phyloP scores from a whole-genome alignment of 2,113 vertebrate species.

The Turdus rufiventris region DNA sequence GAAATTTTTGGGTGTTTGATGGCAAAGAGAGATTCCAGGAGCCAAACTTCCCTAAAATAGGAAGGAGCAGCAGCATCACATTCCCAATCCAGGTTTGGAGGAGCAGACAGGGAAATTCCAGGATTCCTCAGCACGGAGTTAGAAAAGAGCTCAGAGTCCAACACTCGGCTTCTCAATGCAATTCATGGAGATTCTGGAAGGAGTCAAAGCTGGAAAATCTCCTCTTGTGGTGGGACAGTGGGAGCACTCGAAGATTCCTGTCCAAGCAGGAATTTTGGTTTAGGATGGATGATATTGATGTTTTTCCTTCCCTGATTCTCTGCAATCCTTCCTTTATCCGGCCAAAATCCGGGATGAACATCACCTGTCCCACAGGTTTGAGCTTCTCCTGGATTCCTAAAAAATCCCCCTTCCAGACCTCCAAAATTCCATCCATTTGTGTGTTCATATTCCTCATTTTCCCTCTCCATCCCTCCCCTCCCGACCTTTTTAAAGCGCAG shows the following conservation, averaged over 20 bases:
- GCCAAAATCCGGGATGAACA: neutral
- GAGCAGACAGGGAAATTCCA: neutral
- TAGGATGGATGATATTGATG: no score
- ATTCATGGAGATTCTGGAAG: neutral
- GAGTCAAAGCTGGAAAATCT: neutral
- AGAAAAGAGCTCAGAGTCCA: neutral
- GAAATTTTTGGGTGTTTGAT: rapidly evolving
- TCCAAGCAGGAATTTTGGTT: neutral
- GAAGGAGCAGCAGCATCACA: rapidly evolving
- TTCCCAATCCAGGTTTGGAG: neutral
- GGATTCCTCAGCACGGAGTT: rapidly evolving
- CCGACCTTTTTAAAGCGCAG: neutral
- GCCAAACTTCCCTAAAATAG: neutral
- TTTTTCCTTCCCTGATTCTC: neutral
- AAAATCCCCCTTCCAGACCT: neutral
- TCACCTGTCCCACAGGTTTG: neutral
- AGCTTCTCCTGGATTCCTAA: neutral
- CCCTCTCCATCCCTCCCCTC: neutral
- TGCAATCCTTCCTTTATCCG: neutral
- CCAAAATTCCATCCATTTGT: rapidly evolving
- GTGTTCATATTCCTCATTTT: neutral
- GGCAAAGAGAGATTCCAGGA: neutral
- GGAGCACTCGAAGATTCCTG: rapidly evolving
- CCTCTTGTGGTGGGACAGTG: neutral
- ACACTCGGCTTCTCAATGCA: rapidly evolving